Percentiles rank a stretch among this genome's conserved stretches.
These are phyloP conservation scores for Sthenelais limicola DNA, from an alignment of 2,888 invertebrate genomes.

Conservation along the genomic window DNA sequence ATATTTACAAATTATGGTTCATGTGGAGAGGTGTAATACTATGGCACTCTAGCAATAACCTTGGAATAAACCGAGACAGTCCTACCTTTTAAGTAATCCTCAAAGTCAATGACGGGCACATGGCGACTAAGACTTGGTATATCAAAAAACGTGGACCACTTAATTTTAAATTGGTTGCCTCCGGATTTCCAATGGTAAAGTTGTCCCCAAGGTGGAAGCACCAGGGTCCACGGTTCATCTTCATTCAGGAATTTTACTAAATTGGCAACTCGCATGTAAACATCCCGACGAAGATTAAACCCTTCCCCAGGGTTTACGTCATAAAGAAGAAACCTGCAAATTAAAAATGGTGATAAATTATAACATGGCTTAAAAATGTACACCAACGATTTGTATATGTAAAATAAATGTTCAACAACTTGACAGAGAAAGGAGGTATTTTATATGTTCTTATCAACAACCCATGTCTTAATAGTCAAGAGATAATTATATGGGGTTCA, in stretches of 20 bases:
- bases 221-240: conserved; percentile 75
- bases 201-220: conserved; percentile 94
- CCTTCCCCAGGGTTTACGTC: conserved; percentile 97
- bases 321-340: conserved; percentile 90
- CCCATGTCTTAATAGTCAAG: too few relatives aligned
- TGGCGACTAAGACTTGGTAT: conserved; percentile 82
- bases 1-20: too few relatives aligned
- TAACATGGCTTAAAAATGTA: too few relatives aligned
- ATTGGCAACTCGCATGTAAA: conserved; percentile 92
- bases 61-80: conserved; percentile 5
- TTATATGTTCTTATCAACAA: too few relatives aligned
- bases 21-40: too few relatives aligned
- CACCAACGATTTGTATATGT: too few relatives aligned
- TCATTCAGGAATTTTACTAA: conserved; percentile 81
- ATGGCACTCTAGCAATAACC: too few relatives aligned
- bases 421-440: too few relatives aligned
- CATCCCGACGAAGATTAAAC: conserved; percentile 95
- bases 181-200: conserved; percentile 88
- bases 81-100: conserved; percentile 82
- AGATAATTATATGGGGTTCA: too few relatives aligned
- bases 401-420: too few relatives aligned
- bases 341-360: too few relatives aligned
- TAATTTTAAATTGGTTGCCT: conserved; percentile 76
- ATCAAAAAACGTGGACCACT: conserved; percentile 92
- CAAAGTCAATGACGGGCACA: conserved; percentile 89